A percentile compares a stretch with the other conserved stretches of the same genome.
Evolutionary conservation across 2,113 vertebrate species (phyloP).

Genomic region (crab-eating macaque (Macaca fascicularis)): T2T-MFA8v1.1 NC_088381.1:9592001-9592500

Average conservation of each 20-base stretch:
- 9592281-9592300: neutral
- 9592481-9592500: neutral
- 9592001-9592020: neutral
- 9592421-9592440: neutral
- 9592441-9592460: neutral
- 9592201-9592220: neutral
- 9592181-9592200: neutral
- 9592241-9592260: neutral
- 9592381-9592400: neutral
- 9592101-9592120: neutral
- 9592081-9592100: neutral
- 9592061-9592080: neutral
- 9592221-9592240: neutral
- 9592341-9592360: neutral
- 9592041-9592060: neutral
- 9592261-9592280: neutral
- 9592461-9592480: neutral
- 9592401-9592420: neutral
- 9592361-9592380: neutral
- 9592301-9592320: conserved; percentile 15
- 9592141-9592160: neutral
- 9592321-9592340: neutral
- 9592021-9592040: neutral
- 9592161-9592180: neutral
- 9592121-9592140: neutral